These are phyloP conservation scores for Drosophila simulans DNA, from an alignment of 1,140 invertebrate species.

Conservation along the genomic window DNA sequence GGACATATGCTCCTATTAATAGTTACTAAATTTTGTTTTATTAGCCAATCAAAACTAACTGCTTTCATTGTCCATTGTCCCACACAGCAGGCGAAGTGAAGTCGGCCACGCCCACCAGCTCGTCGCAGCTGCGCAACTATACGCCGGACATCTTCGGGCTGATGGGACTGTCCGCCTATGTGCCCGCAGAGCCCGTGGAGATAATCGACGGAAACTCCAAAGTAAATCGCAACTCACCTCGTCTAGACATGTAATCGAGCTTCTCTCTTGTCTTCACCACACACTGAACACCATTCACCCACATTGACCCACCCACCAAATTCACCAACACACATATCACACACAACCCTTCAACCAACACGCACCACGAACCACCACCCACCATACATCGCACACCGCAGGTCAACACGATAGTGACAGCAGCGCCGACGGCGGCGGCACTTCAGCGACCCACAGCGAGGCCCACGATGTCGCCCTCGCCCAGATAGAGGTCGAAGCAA, in stretches of 20 bases:
- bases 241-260: constrained; percentile 56
- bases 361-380: background rate
- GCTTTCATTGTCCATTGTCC: background rate
- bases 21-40: too few relatives aligned
- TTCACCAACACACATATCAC: background rate
- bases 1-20: too few relatives aligned
- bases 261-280: constrained; percentile 38
- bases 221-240: constrained; percentile 81
- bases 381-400: constrained; percentile 37
- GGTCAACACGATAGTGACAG: constrained; percentile 83
- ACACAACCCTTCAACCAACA: constrained; percentile 2
- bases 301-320: background rate
- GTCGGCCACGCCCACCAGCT: constrained; percentile 82
- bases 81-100: constrained; percentile 66
- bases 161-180: constrained; percentile 85
- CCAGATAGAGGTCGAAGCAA: constrained; percentile 64
- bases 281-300: constrained; percentile 10
- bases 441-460: constrained; percentile 51
- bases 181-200: constrained; percentile 84
- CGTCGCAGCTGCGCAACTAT: constrained; percentile 75
- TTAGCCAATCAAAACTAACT: background rate
- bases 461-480: constrained; percentile 76
- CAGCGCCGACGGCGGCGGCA: constrained; percentile 54
- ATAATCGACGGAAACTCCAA: constrained; percentile 86
- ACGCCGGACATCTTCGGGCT: constrained; percentile 85